Percentiles rank a stretch among this genome's conserved stretches.
phyloP scores from a whole-genome alignment of 1,140 invertebrate genomes.

The Nymphalis io region DNA sequence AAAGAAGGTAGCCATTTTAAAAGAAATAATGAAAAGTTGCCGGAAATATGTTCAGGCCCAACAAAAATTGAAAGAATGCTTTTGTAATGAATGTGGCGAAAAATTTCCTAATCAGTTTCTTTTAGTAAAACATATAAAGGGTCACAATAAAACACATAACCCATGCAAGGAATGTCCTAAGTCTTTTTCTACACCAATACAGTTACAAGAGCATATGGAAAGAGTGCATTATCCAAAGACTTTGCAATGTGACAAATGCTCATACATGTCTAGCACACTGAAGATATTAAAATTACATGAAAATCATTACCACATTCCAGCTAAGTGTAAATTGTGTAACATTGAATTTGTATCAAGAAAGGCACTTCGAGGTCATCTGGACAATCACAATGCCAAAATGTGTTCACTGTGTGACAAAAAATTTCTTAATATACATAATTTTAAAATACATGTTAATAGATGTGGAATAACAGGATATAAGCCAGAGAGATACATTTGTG shows the following conservation, averaged over 20 bases:
- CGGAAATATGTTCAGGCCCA: constrained; percentile 39
- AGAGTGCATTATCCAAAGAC: constrained; percentile 60
- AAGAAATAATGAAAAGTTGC: constrained; percentile 49
- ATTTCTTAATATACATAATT: constrained; percentile 48
- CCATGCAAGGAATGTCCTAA: constrained; percentile 55
- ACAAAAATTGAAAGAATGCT: constrained; percentile 19
- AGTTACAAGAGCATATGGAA: constrained; percentile 55
- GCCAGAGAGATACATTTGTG: constrained; percentile 54
- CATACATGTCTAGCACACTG: constrained; percentile 60
- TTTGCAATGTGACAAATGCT: constrained; percentile 55
- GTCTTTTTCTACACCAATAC: constrained; percentile 47
- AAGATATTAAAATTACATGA: constrained; percentile 56
- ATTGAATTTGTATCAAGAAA: constrained; percentile 56
- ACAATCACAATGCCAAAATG: constrained; percentile 50
- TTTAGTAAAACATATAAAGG: constrained; percentile 50
- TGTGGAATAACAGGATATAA: constrained; percentile 49
- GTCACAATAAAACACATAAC: constrained; percentile 44
- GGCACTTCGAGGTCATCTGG: constrained; percentile 49
- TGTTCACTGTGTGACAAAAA: constrained; percentile 53
- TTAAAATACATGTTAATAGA: constrained; percentile 47
- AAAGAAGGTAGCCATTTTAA: constrained; percentile 47
- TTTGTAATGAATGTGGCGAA: constrained; percentile 54
- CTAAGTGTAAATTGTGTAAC: constrained; percentile 57
- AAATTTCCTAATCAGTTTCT: constrained; percentile 41
- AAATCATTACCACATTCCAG: constrained; percentile 48